Evolutionary conservation across 2,888 invertebrate species (phyloP).

Genomic region (Uropetala carovei): DNA sequence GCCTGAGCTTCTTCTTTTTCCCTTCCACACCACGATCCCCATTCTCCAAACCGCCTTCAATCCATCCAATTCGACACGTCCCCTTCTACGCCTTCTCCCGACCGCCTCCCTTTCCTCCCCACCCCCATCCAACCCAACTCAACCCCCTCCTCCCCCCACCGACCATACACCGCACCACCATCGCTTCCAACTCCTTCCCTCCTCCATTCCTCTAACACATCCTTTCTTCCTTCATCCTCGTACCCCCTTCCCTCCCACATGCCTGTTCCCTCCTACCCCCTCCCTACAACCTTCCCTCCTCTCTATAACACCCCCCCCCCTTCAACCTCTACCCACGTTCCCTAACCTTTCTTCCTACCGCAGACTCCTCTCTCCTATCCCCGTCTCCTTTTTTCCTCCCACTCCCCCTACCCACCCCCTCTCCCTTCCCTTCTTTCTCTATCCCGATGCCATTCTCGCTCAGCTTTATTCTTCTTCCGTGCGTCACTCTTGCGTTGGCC

Average conservation of each 20-base stretch:
- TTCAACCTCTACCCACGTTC: background rate
- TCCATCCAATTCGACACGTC: slow-evolving; percentile 63
- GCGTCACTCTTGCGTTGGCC: slow-evolving; percentile 22
- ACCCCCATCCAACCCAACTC: background rate
- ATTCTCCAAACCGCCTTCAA: slow-evolving; percentile 56
- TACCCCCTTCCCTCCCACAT: background rate
- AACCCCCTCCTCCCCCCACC: background rate
- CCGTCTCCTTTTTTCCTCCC: background rate
- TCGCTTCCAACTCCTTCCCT: background rate
- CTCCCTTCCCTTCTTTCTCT: background rate
- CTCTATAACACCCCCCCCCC: background rate
- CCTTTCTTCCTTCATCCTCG: background rate
- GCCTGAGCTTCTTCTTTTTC: slow-evolving; percentile 33
- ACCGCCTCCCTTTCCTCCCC: background rate
- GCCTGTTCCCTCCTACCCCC: background rate
- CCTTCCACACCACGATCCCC: slow-evolving; percentile 31
- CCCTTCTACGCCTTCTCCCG: slow-evolving; percentile 8
- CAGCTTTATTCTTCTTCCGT: background rate
- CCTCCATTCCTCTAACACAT: too few species aligned
- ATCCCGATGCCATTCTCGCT: background rate
- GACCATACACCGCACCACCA: background rate
- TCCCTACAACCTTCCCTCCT: background rate
- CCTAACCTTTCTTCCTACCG: background rate
- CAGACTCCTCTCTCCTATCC: background rate
- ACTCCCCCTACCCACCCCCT: background rate